Evolutionary conservation across 2,888 invertebrate genomes (phyloP).

Genomic region (Galeopsomyia nigrocyanea): DNA sequence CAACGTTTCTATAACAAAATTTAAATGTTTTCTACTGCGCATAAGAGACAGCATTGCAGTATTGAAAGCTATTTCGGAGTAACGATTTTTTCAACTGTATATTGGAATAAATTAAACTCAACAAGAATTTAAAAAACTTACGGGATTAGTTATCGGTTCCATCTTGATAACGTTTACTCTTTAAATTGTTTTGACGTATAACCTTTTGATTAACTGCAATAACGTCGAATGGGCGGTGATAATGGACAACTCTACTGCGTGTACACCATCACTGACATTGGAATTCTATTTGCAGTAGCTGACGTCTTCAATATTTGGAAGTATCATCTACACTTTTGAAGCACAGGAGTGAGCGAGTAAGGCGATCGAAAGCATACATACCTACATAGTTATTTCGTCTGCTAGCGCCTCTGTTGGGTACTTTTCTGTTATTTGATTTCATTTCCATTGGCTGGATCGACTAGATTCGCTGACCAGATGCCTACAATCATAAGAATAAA

Average conservation of each 20-base stretch:
- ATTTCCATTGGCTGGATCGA: no score
- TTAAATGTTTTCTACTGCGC: constrained; percentile 5
- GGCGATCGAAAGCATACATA: no score
- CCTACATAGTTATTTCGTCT: no score
- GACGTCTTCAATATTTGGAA: constrained; percentile 53
- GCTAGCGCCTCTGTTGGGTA: no score
- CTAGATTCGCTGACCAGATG: no score
- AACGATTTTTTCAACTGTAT: not conserved
- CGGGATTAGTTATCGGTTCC: constrained; percentile 64
- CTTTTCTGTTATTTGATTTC: no score
- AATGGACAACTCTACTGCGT: constrained; percentile 16
- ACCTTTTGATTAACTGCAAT: not conserved
- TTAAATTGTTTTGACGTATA: not conserved
- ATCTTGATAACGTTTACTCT: constrained; percentile 50
- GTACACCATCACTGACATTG: constrained; percentile 39
- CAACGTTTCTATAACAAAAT: not conserved
- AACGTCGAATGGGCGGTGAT: not conserved
- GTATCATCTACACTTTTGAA: no score
- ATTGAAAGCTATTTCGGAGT: not conserved
- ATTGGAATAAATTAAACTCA: no score
- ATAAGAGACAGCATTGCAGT: constrained; percentile 18
- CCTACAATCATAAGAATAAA: no score
- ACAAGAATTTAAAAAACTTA: constrained; percentile 53
- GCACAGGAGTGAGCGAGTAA: no score
- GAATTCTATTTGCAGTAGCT: constrained; percentile 62